Evolutionary conservation across 2,888 invertebrate genomes (phyloP).

Genomic region (Coenonympha arcania): DNA sequence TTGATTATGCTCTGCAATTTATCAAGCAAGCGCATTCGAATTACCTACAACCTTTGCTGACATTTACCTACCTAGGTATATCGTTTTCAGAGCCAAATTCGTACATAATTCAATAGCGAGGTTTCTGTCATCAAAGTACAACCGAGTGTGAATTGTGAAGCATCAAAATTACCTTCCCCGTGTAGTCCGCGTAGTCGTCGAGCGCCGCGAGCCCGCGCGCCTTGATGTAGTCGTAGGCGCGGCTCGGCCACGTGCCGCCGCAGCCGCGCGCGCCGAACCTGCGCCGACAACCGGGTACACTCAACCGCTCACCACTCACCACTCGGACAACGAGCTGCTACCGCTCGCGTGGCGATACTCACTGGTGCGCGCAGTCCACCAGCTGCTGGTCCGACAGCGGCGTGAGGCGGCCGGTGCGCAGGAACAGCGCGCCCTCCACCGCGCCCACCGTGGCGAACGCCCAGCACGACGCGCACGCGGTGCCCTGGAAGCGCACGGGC

Average conservation of each 20-base stretch:
- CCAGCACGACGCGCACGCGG: conserved; percentile 56
- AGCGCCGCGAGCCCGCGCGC: conserved; percentile 46
- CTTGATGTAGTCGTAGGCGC: conserved; percentile 51
- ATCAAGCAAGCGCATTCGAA: not conserved
- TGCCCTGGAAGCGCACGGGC: conserved; percentile 50
- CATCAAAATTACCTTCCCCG: conserved; percentile 45
- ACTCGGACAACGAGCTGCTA: too few species aligned
- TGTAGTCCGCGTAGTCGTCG: conserved; percentile 45
- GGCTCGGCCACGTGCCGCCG: conserved; percentile 51
- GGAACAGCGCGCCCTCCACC: conserved; percentile 61
- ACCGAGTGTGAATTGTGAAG: too few species aligned
- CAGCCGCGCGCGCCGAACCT: conserved; percentile 55
- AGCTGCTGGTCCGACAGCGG: conserved; percentile 56
- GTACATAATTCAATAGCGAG: too few species aligned
- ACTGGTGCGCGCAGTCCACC: conserved; percentile 59
- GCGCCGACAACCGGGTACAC: conserved; percentile 8
- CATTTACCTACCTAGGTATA: too few species aligned
- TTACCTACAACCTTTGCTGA: too few species aligned
- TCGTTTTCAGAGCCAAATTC: too few species aligned
- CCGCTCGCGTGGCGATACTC: conserved; percentile 17
- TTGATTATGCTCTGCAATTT: too few species aligned
- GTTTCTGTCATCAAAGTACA: too few species aligned
- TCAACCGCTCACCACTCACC: too few species aligned
- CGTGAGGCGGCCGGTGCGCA: conserved; percentile 45
- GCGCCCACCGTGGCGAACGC: conserved; percentile 61